phyloP scores from a whole-genome alignment of 2,888 invertebrate species.

The Zootermopsis nevadensis region DNA sequence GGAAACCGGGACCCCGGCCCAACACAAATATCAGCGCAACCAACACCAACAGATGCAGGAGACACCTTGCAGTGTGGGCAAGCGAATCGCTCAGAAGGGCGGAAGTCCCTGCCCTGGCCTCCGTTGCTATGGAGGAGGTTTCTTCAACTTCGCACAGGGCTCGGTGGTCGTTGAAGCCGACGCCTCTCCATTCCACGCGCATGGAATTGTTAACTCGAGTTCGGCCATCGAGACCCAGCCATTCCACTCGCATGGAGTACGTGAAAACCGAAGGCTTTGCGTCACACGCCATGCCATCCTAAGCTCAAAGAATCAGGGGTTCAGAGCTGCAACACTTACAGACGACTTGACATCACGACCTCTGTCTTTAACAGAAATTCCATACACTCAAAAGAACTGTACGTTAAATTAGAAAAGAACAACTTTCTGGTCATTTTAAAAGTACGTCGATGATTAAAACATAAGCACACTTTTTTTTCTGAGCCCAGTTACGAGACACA shows the following conservation, averaged over 20 bases:
- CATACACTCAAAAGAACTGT: too few species aligned
- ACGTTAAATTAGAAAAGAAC: too few species aligned
- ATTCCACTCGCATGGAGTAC: constrained; percentile 53
- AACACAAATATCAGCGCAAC: constrained; percentile 41
- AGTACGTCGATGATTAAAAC: too few species aligned
- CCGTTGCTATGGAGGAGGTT: constrained; percentile 58
- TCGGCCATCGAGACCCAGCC: constrained; percentile 53
- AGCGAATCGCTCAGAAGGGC: constrained; percentile 56
- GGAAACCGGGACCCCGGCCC: constrained; percentile 43
- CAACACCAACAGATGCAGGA: constrained; percentile 40
- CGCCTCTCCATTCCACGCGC: constrained; percentile 47
- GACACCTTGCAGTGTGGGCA: constrained; percentile 56
- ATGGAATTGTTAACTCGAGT: constrained; percentile 51
- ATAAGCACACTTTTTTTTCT: too few species aligned
- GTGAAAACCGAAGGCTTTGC: constrained; percentile 43
- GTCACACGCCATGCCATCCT: constrained; percentile 50
- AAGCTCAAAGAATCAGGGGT: background rate
- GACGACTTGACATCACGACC: too few species aligned
- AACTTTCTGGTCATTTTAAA: too few species aligned
- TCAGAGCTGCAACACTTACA: too few species aligned
- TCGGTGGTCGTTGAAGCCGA: constrained; percentile 43
- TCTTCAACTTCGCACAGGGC: constrained; percentile 53
- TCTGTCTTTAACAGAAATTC: too few species aligned
- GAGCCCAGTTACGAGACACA: too few species aligned
- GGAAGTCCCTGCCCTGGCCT: constrained; percentile 51